Base-by-base conservation (phyloP, 2,888 invertebrate genomes). In the Teleogryllus oceanicus region DNA sequence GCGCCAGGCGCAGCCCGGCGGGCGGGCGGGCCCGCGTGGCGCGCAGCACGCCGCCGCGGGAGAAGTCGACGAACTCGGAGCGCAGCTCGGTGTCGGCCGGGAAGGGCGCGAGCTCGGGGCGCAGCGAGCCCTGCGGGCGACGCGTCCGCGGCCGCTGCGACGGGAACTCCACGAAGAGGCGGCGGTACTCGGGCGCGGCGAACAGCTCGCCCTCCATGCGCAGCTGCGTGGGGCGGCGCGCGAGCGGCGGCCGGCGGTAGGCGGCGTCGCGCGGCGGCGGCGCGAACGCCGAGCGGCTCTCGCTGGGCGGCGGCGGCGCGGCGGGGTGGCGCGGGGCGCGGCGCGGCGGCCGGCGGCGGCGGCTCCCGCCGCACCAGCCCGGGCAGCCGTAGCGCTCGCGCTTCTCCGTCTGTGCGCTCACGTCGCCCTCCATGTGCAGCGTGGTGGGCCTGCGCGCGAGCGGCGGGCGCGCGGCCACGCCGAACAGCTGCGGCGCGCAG, bases 151-250 rank as follows among this genome's bases (percentile, higher is more conserved):
- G 62, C 62, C 62, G 62, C 62, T 62, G 62, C 16, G 62, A 13
- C 16, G 62, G 62, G n/a, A 62, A 62, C 62, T 62, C 62, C 62
- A 62, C 62, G 62, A 62, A 62, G 16, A 62, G 62, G 62, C 62
- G 62, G 13, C 62, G 13, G 62, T 62, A 62, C 62, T 62, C 62
- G 16, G 62, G 62, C 62, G n/a, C 16, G 16, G 62, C 62, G 62
- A 62, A 62, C 62, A 13, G 16, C 16, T 62, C 16, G 62, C 62
- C 62, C 16, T 62, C 62, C 16, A 62, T 62, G 62, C 62, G 62
- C 62, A 62, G 62, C 62, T 62, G 62, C 62, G 62, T 62, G 62
- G 62, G 62, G 62, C 62, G 62, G 62, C 62, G 62, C 16, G 62
- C 62, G 2, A 62, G 62, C 62, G 62, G 16, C 62, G 62, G 62